These are phyloP conservation scores for Acleris sparsana DNA, from an alignment of 2,888 invertebrate species.

Conservation along the genomic window DNA sequence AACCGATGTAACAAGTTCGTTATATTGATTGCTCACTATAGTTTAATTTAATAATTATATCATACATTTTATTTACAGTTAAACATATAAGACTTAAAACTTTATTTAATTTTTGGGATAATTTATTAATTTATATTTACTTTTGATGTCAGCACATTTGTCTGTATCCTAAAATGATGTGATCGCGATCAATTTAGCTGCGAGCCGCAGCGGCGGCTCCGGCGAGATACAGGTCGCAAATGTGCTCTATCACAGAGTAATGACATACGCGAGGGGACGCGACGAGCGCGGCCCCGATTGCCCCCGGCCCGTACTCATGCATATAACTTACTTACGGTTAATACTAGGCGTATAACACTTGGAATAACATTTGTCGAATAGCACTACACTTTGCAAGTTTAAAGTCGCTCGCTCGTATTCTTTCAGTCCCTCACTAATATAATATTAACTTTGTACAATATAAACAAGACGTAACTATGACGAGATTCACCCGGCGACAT, in stretches of 20 bases:
- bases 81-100: slow-evolving; percentile 75
- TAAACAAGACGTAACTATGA: slow-evolving; percentile 52
- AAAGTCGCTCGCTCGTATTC: slow-evolving; percentile 58
- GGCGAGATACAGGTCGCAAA: slow-evolving; percentile 63
- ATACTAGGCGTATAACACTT: slow-evolving; percentile 77
- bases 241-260: slow-evolving; percentile 83
- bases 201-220: neutral
- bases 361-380: slow-evolving; percentile 77
- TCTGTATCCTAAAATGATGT: slow-evolving; percentile 56
- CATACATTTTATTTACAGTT: slow-evolving; percentile 79
- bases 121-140: slow-evolving; percentile 65
- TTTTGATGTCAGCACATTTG: slow-evolving; percentile 80
- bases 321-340: slow-evolving; percentile 74
- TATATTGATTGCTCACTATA: slow-evolving; percentile 67
- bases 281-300: slow-evolving; percentile 70
- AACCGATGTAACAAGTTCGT: slow-evolving; percentile 43
- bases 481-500: slow-evolving; percentile 37
- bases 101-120: slow-evolving; percentile 83
- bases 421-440: slow-evolving; percentile 61
- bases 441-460: slow-evolving; percentile 71
- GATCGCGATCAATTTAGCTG: slow-evolving; percentile 11
- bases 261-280: slow-evolving; percentile 78
- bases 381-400: slow-evolving; percentile 70
- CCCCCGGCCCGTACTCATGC: slow-evolving; percentile 81
- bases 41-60: slow-evolving; percentile 67